Percentiles rank a stretch among this genome's conserved stretches.
phyloP scores from a whole-genome alignment of 2,888 invertebrate species.

The Pycnomerus fuliginosus region DNA sequence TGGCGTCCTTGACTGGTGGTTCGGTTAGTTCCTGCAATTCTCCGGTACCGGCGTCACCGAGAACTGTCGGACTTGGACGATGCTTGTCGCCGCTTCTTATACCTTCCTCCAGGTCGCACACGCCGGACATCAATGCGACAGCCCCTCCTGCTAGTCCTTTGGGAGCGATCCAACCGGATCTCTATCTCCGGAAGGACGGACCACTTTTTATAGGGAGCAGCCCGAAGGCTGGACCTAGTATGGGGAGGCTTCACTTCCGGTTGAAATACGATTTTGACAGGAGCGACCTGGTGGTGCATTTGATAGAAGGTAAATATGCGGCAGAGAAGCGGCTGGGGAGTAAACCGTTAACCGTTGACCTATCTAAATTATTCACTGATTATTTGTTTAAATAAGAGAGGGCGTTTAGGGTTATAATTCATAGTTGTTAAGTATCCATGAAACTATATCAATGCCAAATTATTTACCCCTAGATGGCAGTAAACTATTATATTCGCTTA shows the following conservation, averaged over 20 bases:
- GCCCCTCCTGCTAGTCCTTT: slow-evolving; percentile 54
- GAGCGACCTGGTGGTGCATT: slow-evolving; percentile 86
- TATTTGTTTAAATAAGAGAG: too few species aligned
- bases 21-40: slow-evolving; percentile 52
- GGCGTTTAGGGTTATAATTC: too few species aligned
- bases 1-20: slow-evolving; percentile 62
- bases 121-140: slow-evolving; percentile 42
- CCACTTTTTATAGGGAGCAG: slow-evolving; percentile 70
- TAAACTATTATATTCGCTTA: too few species aligned
- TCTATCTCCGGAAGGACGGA: slow-evolving; percentile 79
- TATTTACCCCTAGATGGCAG: too few species aligned
- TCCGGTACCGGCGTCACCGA: slow-evolving; percentile 45
- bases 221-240: slow-evolving; percentile 63
- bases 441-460: too few species aligned
- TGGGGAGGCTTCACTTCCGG: slow-evolving; percentile 81
- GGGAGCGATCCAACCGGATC: slow-evolving; percentile 84
- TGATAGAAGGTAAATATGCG: slow-evolving; percentile 74
- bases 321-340: too few species aligned
- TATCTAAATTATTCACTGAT: too few species aligned
- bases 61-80: slow-evolving; percentile 46
- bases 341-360: too few species aligned
- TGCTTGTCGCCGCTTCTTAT: slow-evolving; percentile 78
- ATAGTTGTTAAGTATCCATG: too few species aligned
- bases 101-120: slow-evolving; percentile 62
- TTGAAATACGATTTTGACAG: slow-evolving; percentile 87